A percentile compares a stretch with the other conserved stretches of the same genome.
phyloP scores from a whole-genome alignment of 2,113 vertebrate genomes.

The Acrocephalus arundinaceus region DNA sequence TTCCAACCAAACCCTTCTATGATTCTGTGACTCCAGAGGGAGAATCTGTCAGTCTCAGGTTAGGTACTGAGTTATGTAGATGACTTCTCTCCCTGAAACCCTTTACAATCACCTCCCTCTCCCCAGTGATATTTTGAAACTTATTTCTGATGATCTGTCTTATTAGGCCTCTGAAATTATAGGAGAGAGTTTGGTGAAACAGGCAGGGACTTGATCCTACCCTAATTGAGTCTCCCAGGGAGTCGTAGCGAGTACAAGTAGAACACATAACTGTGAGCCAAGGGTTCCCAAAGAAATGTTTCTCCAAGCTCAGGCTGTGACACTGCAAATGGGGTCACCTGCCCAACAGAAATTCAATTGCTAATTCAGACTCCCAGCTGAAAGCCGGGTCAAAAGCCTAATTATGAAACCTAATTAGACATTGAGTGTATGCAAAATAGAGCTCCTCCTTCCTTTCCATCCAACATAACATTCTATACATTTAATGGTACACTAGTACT shows the following conservation, averaged over 20 bases:
- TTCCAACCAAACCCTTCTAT: not conserved
- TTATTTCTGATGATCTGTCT: not conserved
- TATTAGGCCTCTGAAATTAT: not conserved
- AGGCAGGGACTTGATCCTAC: not conserved
- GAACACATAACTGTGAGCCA: not conserved
- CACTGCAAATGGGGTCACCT: slow-evolving; percentile 41
- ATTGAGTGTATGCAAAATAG: slow-evolving; percentile 21
- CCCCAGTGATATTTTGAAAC: not conserved
- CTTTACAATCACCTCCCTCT: not conserved
- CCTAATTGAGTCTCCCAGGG: not conserved
- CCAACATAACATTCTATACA: not conserved
- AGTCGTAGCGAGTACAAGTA: not conserved
- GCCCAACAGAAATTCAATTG: slow-evolving; percentile 47
- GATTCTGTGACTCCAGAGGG: not conserved
- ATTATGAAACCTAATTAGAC: slow-evolving; percentile 52
- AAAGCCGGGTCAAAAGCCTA: slow-evolving; percentile 54
- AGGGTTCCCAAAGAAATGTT: slow-evolving; percentile 1
- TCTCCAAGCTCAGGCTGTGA: slow-evolving; percentile 9
- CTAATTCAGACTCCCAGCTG: slow-evolving; percentile 49
- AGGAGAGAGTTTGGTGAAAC: not conserved
- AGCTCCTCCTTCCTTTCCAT: slow-evolving; percentile 31
- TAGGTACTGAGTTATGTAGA: not conserved
- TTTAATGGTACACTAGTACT: not conserved
- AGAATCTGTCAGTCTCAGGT: not conserved
- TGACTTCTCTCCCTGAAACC: not conserved